These are phyloP conservation scores for Thinocorus orbignyianus DNA, from an alignment of 2,113 vertebrate species.

Conservation along the genomic window DNA sequence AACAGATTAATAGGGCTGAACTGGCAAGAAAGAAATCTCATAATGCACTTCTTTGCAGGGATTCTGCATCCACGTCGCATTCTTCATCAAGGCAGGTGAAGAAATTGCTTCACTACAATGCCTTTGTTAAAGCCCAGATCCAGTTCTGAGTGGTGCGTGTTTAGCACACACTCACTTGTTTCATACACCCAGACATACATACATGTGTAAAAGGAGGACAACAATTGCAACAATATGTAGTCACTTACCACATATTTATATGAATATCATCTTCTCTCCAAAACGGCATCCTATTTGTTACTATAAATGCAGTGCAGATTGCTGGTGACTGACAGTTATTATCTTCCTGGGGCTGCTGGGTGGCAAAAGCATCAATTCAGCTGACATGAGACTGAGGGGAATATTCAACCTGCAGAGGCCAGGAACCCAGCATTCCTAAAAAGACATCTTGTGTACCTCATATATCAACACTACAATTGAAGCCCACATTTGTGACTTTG, in stretches of 20 bases:
- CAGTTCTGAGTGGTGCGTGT: not conserved
- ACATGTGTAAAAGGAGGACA: not conserved
- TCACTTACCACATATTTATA: not conserved
- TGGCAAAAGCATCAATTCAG: conserved; percentile 21
- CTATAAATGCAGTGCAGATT: not conserved
- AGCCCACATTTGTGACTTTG: not conserved
- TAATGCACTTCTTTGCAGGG: conserved; percentile 40
- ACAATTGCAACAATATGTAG: not conserved
- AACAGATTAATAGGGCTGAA: conserved; percentile 66
- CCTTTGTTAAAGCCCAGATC: not conserved
- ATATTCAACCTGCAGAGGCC: not conserved
- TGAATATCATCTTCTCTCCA: not conserved
- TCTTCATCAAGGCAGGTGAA: conserved; percentile 42
- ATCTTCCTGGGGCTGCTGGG: not conserved
- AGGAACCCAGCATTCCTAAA: not conserved
- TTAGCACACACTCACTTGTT: not conserved
- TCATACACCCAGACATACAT: accelerated
- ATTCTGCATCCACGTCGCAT: not conserved
- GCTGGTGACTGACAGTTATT: conserved; percentile 16
- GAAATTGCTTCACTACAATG: not conserved
- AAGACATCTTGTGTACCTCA: not conserved
- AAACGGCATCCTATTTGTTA: not conserved
- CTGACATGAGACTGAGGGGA: not conserved
- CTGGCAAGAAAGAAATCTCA: conserved; percentile 31
- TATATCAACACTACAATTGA: not conserved